phyloP scores from a whole-genome alignment of 2,888 invertebrate genomes.

The Coecobrya sp. region DNA sequence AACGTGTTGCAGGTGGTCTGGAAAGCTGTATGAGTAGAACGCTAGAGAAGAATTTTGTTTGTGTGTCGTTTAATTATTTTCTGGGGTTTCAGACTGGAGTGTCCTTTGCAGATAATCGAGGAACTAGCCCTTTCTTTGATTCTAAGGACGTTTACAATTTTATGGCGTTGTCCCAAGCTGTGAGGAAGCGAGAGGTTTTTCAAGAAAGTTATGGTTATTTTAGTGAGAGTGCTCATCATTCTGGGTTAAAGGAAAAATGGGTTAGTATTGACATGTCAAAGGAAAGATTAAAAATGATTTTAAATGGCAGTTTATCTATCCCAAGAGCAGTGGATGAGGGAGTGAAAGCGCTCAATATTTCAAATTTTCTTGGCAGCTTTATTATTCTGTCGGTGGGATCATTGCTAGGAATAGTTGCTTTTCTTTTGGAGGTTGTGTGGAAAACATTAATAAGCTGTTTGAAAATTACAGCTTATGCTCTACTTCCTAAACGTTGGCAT shows the following conservation, averaged over 20 bases:
- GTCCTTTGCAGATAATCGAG: conserved; percentile 46
- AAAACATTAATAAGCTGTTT: too few relatives aligned
- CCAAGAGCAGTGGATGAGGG: neutral
- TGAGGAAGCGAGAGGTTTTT: conserved; percentile 58
- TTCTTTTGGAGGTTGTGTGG: too few relatives aligned
- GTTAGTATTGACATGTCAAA: neutral
- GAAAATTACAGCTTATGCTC: too few relatives aligned
- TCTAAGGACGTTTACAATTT: conserved; percentile 60
- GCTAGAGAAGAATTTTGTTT: conserved; percentile 12
- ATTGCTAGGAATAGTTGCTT: neutral
- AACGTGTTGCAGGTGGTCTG: conserved; percentile 1
- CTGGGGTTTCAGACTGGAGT: conserved; percentile 41
- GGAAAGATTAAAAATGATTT: neutral
- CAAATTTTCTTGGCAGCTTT: neutral
- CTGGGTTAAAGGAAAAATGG: conserved; percentile 49
- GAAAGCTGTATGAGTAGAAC: conserved; percentile 47
- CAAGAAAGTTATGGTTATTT: conserved; percentile 50
- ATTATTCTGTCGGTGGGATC: neutral
- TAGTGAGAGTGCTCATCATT: conserved; percentile 29
- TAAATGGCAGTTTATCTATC: too few relatives aligned
- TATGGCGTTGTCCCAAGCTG: too few relatives aligned
- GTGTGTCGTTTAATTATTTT: conserved; percentile 25
- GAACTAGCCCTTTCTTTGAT: conserved; percentile 49
- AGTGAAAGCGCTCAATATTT: neutral
- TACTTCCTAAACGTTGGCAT: too few relatives aligned